Evolutionary conservation across 2,888 invertebrate species (phyloP).

Genomic region (Yponomeuta malinellus): DNA sequence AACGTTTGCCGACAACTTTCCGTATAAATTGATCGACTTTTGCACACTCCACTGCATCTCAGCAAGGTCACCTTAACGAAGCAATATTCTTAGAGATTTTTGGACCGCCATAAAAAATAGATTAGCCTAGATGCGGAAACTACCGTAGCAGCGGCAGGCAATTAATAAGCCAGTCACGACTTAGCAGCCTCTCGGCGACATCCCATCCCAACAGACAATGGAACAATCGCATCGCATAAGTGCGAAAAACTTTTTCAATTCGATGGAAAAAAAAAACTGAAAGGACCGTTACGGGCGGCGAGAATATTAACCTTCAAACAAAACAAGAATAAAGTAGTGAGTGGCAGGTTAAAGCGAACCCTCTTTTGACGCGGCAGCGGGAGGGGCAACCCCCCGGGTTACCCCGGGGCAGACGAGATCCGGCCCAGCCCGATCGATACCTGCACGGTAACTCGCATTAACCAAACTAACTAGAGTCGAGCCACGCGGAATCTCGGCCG

Average conservation of each 20-base stretch:
- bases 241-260: constrained; percentile 13
- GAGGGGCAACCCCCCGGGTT: constrained; percentile 25
- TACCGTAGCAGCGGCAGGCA: neutral
- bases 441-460: constrained; percentile 65
- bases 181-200: neutral
- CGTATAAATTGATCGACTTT: constrained; percentile 68
- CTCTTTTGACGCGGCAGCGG: constrained; percentile 39
- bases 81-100: neutral
- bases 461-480: constrained; percentile 45
- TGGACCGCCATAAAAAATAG: neutral
- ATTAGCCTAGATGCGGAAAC: neutral
- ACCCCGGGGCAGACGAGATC: constrained; percentile 62
- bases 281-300: constrained; percentile 45
- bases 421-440: constrained; percentile 70
- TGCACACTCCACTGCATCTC: constrained; percentile 48
- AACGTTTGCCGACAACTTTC: constrained; percentile 49
- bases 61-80: constrained; percentile 42
- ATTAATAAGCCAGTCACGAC: constrained; percentile 5
- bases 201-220: constrained; percentile 11
- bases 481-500: constrained; percentile 67
- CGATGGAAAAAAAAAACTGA: constrained; percentile 19
- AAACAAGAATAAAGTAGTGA: constrained; percentile 70
- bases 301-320: constrained; percentile 72
- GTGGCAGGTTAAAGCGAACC: constrained; percentile 57
- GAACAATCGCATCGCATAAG: neutral